phyloP scores from a whole-genome alignment of 1,140 invertebrate genomes.

The Achatina immaculata region DNA sequence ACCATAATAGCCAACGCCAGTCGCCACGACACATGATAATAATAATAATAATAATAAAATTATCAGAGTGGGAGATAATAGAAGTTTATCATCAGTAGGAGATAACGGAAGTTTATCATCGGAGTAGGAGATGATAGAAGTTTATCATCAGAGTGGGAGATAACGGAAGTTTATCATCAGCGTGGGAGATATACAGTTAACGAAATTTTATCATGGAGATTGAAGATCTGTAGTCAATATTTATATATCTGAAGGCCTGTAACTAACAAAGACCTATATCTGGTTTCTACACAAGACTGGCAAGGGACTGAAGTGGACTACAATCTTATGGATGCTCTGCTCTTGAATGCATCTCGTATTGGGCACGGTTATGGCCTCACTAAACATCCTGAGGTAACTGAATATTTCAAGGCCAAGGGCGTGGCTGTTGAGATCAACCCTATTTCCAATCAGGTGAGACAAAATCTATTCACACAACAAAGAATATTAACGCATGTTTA shows the following conservation, averaged over 20 bases:
- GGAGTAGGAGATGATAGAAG: too few species aligned
- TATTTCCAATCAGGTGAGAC: constrained; percentile 14
- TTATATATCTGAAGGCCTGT: not conserved
- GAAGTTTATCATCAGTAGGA: too few species aligned
- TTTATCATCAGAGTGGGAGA: too few species aligned
- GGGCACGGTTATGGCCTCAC: not conserved
- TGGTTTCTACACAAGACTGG: not conserved
- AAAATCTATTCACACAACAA: too few species aligned
- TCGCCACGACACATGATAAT: too few species aligned
- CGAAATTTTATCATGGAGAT: not conserved
- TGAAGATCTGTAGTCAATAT: not conserved
- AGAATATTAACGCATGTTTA: too few species aligned
- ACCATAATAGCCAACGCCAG: too few species aligned
- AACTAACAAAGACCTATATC: not conserved
- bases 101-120: too few species aligned
- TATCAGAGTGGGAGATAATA: too few species aligned
- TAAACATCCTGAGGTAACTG: not conserved
- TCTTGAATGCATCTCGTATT: constrained; percentile 1
- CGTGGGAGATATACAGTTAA: not conserved
- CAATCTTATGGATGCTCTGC: constrained; percentile 6
- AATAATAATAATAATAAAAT: too few species aligned
- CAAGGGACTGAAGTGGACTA: not conserved
- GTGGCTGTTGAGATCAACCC: not conserved
- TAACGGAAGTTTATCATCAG: not conserved
- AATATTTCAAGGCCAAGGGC: not conserved